phyloP scores from a whole-genome alignment of 2,113 vertebrate genomes.

The Emydocephalus ijimae region DNA sequence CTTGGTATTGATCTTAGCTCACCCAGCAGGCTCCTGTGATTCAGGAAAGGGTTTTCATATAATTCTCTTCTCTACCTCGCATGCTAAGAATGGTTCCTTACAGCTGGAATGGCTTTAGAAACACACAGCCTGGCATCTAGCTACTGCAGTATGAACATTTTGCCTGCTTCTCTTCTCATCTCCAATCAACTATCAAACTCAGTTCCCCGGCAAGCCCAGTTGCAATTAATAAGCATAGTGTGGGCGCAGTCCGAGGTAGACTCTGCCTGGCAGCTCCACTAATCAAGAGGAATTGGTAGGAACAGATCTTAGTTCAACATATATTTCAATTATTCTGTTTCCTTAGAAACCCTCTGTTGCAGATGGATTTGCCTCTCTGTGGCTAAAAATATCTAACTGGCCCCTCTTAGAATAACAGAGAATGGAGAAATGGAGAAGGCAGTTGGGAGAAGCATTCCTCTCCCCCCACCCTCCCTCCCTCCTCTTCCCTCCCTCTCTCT shows the following conservation, averaged over 20 bases:
- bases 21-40: background rate
- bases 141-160: background rate
- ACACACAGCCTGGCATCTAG: background rate
- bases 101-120: background rate
- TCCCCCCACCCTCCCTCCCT: too few species aligned
- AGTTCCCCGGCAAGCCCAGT: background rate
- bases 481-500: constrained; percentile 17
- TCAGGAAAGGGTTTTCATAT: background rate
- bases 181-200: background rate
- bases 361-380: constrained; percentile 74
- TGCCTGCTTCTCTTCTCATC: background rate
- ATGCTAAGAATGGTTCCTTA: background rate
- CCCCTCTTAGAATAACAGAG: constrained; percentile 66
- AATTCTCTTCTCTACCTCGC: too few species aligned
- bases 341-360: constrained; percentile 77
- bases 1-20: background rate
- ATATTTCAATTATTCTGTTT: constrained; percentile 79
- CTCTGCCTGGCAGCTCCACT: constrained; percentile 36
- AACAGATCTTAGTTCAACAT: constrained; percentile 74
- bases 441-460: constrained; percentile 28
- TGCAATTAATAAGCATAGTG: background rate
- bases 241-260: background rate
- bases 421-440: constrained; percentile 58
- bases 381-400: constrained; percentile 72
- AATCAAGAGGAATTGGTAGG: constrained; percentile 70